Evolutionary conservation across 2,113 vertebrate species (phyloP), one percentile per base, ranked within the genome.

Genomic region (Ictalurus furcatus): DNA sequence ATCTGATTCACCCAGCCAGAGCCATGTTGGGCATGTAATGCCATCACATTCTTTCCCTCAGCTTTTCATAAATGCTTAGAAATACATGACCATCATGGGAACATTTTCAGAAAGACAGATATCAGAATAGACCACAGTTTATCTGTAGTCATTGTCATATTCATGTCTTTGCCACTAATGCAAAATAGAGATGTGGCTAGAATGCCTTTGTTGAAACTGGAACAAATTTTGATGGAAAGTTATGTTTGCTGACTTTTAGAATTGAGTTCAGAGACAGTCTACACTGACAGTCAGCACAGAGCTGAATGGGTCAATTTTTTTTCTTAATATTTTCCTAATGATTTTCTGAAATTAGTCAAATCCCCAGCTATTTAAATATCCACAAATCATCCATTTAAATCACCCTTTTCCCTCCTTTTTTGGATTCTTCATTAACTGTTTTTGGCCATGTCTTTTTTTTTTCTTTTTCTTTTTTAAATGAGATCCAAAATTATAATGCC

Each of bases 41-140:
- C 84, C 67, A 67, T 25, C 52, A 71, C 74, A 37, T 61, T 65
- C 16, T 85, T 58, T 14, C 6, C n/a, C 37, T 79, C 83, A 74
- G 48, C 28, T 28, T 63, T 56, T 48, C 11, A 80, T 71, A 5
- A 76, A 37, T 54, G 59, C 28, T 52, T 40, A 23, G 21, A 48
- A 85, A 12, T 63, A 23, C 84, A n/a, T 94, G 92, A 94, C 93
- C 93, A 81, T 90, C 84, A 63, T 85, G 56, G 71, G 17, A 85
- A 92, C 92, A 92, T 95, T 94, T 94, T 28, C 81, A 90, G 90
- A 88, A 48, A 84, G 87, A 88, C 71, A 71, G 25, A 21, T 6
- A 30, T 28, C 78, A 44, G 78, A 81, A 88, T 8, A 88, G 1
- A 40, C 5, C 52, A 5, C 19, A 30, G 34, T 59, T 37, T 23